A percentile compares a stretch with the other conserved stretches of the same genome.
Evolutionary conservation across 1,140 invertebrate species (phyloP).

Genomic region (Drepana arcuata): DNA sequence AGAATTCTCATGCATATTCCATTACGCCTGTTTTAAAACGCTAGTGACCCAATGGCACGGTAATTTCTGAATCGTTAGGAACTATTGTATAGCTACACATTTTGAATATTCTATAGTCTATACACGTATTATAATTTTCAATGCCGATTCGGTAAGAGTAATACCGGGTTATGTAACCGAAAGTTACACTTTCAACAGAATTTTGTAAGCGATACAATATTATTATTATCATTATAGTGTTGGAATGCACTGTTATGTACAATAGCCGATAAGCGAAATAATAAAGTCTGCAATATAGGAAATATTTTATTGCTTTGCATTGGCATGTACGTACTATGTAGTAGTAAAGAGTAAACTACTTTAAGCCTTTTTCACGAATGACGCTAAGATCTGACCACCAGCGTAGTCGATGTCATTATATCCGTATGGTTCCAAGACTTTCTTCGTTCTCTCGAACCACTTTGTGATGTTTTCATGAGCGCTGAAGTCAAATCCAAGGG

Average conservation of each 20-base stretch:
- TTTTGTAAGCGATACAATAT: too few relatives aligned
- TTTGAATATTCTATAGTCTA: too few relatives aligned
- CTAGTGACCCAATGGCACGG: too few relatives aligned
- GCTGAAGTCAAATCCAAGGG: slow-evolving; percentile 76
- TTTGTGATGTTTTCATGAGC: slow-evolving; percentile 77
- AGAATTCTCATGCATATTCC: too few relatives aligned
- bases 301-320: slow-evolving; percentile 11
- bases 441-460: slow-evolving; percentile 81
- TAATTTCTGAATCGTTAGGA: too few relatives aligned
- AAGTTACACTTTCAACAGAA: too few relatives aligned
- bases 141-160: too few relatives aligned
- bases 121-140: too few relatives aligned
- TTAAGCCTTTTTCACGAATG: slow-evolving; percentile 46
- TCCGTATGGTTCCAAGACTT: slow-evolving; percentile 75
- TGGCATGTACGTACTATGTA: not conserved
- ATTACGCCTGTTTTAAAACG: too few relatives aligned
- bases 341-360: not conserved
- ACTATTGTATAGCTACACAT: too few relatives aligned
- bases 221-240: too few relatives aligned
- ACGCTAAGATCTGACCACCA: slow-evolving; percentile 57
- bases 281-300: slow-evolving; percentile 14
- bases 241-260: slow-evolving; percentile 3
- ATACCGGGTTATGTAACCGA: too few relatives aligned
- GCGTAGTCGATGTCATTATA: slow-evolving; percentile 79
- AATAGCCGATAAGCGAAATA: slow-evolving; percentile 24